phyloP scores from a whole-genome alignment of 2,113 vertebrate genomes.

The Brachyistius frenatus region DNA sequence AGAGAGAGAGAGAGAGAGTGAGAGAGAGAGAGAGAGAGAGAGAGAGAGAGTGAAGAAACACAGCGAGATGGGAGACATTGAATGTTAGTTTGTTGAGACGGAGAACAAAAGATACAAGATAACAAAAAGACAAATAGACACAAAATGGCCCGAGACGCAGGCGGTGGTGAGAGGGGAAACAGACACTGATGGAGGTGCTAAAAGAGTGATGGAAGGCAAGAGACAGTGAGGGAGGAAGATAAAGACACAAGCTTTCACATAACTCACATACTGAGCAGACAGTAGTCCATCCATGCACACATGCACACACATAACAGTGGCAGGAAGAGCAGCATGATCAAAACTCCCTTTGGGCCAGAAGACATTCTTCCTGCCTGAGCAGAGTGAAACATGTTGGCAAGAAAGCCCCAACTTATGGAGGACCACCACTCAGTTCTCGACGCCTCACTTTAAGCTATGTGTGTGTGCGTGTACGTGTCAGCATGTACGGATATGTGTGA shows the following conservation, averaged over 20 bases:
- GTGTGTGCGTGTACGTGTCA: conserved; percentile 9
- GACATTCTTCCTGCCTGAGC: conserved; percentile 53
- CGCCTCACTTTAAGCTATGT: conserved; percentile 4
- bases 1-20: background rate
- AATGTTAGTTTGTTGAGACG: conserved; percentile 52
- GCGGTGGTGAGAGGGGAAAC: conserved; percentile 33
- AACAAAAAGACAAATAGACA: conserved; percentile 72
- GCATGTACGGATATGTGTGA: conserved; percentile 14
- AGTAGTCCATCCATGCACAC: conserved; percentile 35
- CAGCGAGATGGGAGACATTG: conserved; percentile 14
- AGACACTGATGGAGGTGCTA: conserved; percentile 67
- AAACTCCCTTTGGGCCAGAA: conserved; percentile 54
- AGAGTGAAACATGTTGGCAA: conserved; percentile 46
- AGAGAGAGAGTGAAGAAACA: conserved; percentile 27
- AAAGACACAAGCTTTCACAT: conserved; percentile 68
- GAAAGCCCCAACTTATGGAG: conserved; percentile 49
- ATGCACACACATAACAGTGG: conserved; percentile 4
- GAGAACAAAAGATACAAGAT: conserved; percentile 67
- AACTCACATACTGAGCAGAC: conserved; percentile 49
- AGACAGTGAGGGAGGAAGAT: conserved; percentile 50
- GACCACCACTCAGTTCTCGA: conserved; percentile 33
- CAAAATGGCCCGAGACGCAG: conserved; percentile 62
- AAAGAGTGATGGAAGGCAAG: conserved; percentile 64
- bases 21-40: background rate
- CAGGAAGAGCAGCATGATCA: conserved; percentile 63